Evolutionary conservation across 2,888 invertebrate species (phyloP), one percentile per base, ranked within the genome.

Genomic region (Sminthurinus aureus): DNA sequence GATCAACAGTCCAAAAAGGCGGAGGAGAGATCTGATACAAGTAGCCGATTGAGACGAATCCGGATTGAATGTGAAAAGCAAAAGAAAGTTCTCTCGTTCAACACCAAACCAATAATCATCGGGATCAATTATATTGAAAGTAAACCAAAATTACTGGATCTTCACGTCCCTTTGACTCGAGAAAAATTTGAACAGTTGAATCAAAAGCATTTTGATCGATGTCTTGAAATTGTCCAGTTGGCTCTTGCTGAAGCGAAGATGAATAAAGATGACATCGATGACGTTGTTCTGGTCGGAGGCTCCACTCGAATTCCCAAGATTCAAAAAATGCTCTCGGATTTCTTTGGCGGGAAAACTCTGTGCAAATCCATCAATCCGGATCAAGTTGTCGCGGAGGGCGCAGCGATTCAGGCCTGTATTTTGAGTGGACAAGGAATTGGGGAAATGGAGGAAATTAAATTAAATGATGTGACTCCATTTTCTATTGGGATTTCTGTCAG

Each of bases 231-330:
- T n/a, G n/a, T n/a, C n/a, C n/a, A 9, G 13, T 15, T 22, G 20
- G 22, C 9, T 18, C 20, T 71, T 9, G 24, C 9, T 20, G 71
- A 71, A 71, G 71, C 74, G 3, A 24, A 6, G 3, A 6, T 74
- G 8, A 13, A 9, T 15, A 74, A 74, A 74, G 15, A 11, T 8
- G 74, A 24, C 24, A 38, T 74, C 18, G n/a, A 74, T 18, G 74
- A 74, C 74, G 20, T 74, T 24, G 74, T 74, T 20, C 74, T 74
- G 15, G 22, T 74, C 4, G 74, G 74, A 6, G 74, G 74, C 15
- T 74, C 74, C 15, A 74, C n/a, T 38, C 24, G 38, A 38, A 74
- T 74, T 20, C 74, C 74, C 74, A 74, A 50, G 22, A 20, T 79
- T 12, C 69, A 69, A 26, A n/a, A 78, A n/a, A 4, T 78, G 24